phyloP scores from a whole-genome alignment of 2,797 vertebrate genomes.

The Arvicola amphibius region DNA sequence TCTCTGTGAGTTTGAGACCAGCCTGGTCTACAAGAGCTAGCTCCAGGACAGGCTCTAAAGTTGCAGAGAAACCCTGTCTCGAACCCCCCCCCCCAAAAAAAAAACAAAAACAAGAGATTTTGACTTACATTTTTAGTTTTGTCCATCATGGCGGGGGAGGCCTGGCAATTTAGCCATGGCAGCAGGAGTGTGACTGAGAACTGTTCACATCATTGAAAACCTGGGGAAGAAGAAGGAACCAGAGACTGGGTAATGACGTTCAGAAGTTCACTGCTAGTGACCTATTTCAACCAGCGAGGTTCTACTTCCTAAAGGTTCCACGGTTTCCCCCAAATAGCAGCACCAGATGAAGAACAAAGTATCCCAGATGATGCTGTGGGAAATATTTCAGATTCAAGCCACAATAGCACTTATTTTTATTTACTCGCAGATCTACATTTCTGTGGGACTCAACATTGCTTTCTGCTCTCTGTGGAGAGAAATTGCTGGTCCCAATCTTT shows the following conservation, averaged over 20 bases:
- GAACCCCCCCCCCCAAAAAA: too few relatives aligned
- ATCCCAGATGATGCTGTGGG: not conserved
- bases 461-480: not conserved
- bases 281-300: not conserved
- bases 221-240: not conserved
- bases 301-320: not conserved
- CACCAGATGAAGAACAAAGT: not conserved
- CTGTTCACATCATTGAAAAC: not conserved
- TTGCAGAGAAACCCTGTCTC: too few relatives aligned
- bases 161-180: not conserved
- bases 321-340: not conserved
- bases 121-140: not conserved
- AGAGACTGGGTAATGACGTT: not conserved
- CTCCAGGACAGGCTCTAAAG: too few relatives aligned
- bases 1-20: too few relatives aligned
- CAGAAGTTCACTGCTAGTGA: not conserved
- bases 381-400: not conserved
- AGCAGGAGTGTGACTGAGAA: not conserved
- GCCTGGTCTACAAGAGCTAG: too few relatives aligned
- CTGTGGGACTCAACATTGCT: not conserved
- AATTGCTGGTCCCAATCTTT: not conserved
- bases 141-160: not conserved
- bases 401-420: not conserved
- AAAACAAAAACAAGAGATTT: not conserved
- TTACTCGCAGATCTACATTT: not conserved